Conservation (phyloP, 2,113 vertebrate species). For the Centrocercus urophasianus region DNA sequence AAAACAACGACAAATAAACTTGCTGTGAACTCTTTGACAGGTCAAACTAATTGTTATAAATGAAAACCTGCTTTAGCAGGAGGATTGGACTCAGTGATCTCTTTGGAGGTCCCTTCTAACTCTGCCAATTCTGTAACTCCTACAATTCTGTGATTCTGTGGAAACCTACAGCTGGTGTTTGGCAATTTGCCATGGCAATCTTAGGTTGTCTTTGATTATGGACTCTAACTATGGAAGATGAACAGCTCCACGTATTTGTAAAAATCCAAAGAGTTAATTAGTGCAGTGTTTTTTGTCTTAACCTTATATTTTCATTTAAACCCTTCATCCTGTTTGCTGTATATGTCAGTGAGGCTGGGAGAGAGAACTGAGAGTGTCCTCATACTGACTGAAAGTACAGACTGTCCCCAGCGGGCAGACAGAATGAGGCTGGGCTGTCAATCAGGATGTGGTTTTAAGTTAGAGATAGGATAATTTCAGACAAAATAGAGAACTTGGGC, state of each 20-base stretch:
- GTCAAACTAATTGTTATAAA: background rate
- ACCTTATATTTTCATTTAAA: background rate
- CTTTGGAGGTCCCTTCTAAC: too few species aligned
- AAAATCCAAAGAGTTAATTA: background rate
- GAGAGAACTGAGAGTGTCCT: background rate
- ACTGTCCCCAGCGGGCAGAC: background rate
- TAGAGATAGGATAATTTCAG: background rate
- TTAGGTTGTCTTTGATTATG: background rate
- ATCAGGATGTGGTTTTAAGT: background rate
- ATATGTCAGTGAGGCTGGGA: background rate
- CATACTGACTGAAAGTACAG: background rate
- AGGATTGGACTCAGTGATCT: too few species aligned
- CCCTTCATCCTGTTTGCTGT: background rate
- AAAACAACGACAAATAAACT: background rate
- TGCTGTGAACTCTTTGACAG: background rate
- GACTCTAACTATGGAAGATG: background rate
- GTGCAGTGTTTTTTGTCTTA: background rate
- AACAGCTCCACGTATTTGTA: background rate
- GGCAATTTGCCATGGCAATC: background rate
- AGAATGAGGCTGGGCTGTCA: conserved; percentile 23
- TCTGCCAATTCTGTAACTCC: too few species aligned
- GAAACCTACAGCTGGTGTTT: background rate
- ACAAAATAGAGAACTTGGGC: background rate
- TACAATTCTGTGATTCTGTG: too few species aligned
- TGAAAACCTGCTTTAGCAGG: background rate